Evolutionary conservation across 2,113 vertebrate species (phyloP), one percentile per base, ranked within the genome.

Genomic region (Tyto alba): DNA sequence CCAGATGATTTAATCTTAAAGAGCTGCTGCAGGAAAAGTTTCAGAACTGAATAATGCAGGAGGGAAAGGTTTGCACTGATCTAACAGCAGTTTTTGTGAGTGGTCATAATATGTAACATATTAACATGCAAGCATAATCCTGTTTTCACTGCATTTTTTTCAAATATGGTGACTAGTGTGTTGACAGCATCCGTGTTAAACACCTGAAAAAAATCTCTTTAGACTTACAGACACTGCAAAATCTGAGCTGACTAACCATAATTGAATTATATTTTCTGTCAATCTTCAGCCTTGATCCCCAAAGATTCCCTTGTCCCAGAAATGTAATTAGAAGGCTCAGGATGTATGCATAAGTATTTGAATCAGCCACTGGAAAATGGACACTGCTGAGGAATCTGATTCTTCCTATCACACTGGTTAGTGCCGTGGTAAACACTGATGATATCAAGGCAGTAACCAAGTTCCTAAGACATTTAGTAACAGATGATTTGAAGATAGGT

Each of bases 281-380:
- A 67, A 53, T 38, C 43, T 81, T 34, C 72, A 88, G 75, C 63
- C 55, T 78, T n/a, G 56, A 34, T 90, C 80, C 86, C 85, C 43
- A 76, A 68, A 90, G 90, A 89, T 93, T 92, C 30, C 25, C 26
- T 75, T 77, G 60, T 77, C 73, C 72, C 43, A 71, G 75, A 85
- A 79, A 95, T 81, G 71, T 86, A 84, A 88, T 93, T 86, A 92
- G 85, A 29, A 80, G 60, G 60, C 27, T 77, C 23, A 29, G 59
- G 57, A 53, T 72, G 13, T 63, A 25, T 41, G n/a, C 38, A n/a
- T 41, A 84, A 87, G 52, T 60, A 20, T 80, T 93, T 80, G 83
- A 67, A 81, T 89, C 36, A 86, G 50, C 68, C 32, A 16, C 34
- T 85, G 76, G 48, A 43, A 74, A 88, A 77, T 67, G 79, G 59